A percentile compares a stretch with the other conserved stretches of the same genome.
Evolutionary conservation across 2,797 vertebrate species (phyloP).

Genomic region (Sternotherus odoratus): DNA sequence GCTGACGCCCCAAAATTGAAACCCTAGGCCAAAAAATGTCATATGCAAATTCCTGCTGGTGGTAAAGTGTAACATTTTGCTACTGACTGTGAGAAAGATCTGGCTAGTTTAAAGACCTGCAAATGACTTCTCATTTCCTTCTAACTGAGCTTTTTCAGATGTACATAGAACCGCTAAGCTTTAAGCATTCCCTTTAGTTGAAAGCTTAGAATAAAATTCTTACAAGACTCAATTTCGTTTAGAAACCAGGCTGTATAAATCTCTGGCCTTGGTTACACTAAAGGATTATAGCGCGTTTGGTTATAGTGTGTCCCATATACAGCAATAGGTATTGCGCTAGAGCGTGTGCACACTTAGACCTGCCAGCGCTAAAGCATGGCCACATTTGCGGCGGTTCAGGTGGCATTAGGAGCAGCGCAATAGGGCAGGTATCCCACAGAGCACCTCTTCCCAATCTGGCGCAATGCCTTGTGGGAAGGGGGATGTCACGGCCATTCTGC

Average conservation of each 20-base stretch:
- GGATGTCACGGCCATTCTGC: no score
- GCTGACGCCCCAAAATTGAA: neutral
- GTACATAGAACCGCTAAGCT: neutral
- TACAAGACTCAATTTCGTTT: neutral
- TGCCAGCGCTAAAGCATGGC: no score
- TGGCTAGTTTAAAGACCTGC: neutral
- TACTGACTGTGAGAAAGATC: neutral
- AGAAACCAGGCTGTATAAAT: neutral
- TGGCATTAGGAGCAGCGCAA: no score
- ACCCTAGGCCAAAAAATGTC: neutral
- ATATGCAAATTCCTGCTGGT: accelerated
- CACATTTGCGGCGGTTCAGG: no score
- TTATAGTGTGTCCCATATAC: no score
- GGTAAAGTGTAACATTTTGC: neutral
- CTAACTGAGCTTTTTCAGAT: neutral
- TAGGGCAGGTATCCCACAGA: no score
- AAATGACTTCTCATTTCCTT: neutral
- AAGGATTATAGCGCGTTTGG: no score
- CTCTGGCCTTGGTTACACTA: no score
- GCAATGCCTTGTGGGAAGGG: no score
- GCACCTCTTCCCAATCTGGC: no score
- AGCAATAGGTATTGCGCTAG: no score
- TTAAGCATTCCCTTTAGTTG: accelerated
- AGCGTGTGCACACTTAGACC: no score
- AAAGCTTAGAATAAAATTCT: neutral